Base-by-base conservation (phyloP, 2,797 vertebrate species). In the Acanthiza pusilla region DNA sequence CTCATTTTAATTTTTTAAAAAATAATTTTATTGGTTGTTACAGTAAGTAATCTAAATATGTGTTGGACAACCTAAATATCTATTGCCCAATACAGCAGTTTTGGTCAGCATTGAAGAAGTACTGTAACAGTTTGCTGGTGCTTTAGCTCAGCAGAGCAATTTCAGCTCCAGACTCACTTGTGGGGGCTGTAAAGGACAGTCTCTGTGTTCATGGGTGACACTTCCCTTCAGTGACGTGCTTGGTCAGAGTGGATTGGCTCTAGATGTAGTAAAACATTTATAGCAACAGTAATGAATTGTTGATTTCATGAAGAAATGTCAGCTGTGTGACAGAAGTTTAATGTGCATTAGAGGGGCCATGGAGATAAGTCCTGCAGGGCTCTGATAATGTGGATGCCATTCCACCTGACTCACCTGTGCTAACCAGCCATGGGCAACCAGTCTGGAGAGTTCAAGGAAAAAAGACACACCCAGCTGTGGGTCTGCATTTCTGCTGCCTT, bases 201-300 rank as follows among this genome's bases (percentile, higher is more conserved):
- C 43, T 38, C 34, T 5, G 71, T 22, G 10, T 47, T 30, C 6
- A 3, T 0, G 2, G 2, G 1, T 16, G 43, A 45, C 20, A 1
- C 22, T 83, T 43, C 53, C 67, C 32, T 38, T 13, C 54, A 8
- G 54, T 36, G 48, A n/a, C 0, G 0, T 42, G 45, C 61, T 47
- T 3, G 0, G 26, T 5, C 4, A 7, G 53, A 70, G 21, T 38
- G 19, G 23, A 51, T 55, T 32, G 29, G 26, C 71, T 71, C 7
- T 13, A 43, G 47, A 38, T 34, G 11, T 18, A 43, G 36, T 74
- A 73, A 77, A 79, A 51, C 58, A 13, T 25, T 74, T 43, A n/a
- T 15, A n/a, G 57, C 71, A 21, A 40, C 34, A 5, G n/a, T 40
- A 30, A 74, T 22, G 50, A 45, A 7, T 48, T 65, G 34, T 89